Conservation (phyloP, 2,113 vertebrate genomes). For the Bungarus multicinctus region DNA sequence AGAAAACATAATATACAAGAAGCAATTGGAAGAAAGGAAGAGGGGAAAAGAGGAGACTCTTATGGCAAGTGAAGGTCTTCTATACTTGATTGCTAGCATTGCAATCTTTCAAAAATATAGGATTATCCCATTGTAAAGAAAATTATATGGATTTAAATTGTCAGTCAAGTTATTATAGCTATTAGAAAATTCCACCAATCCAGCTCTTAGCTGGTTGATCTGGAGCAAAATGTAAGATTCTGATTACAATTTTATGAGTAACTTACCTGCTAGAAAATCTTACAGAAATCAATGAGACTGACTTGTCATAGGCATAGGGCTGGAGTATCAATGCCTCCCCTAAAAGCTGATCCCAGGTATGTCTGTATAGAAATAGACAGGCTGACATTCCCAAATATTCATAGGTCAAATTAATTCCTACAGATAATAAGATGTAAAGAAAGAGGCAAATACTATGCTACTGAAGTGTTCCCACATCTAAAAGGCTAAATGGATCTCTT, state of each 20-base stretch:
- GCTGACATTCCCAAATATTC: not conserved
- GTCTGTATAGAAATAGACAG: not conserved
- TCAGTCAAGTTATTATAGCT: not conserved
- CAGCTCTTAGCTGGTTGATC: not conserved
- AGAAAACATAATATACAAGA: not conserved
- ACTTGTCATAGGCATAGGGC: not conserved
- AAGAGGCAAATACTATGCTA: not conserved
- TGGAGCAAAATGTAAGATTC: not conserved
- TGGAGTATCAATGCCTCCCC: not conserved
- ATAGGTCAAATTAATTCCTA: not conserved
- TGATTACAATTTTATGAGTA: too few relatives aligned
- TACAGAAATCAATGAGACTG: not conserved
- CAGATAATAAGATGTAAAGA: not conserved
- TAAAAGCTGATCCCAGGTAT: not conserved
- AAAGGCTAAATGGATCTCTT: not conserved
- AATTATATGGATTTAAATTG: not conserved
- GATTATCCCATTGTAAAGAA: not conserved
- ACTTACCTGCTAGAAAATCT: not conserved
- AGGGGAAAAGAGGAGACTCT: not conserved
- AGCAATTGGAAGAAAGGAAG: not conserved
- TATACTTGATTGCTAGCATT: not conserved
- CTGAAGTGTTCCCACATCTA: not conserved
- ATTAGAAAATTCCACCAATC: not conserved
- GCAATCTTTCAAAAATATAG: not conserved
- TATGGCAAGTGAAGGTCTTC: not conserved